Evolutionary conservation across 2,797 vertebrate species (phyloP).

Genomic region (Mormyrops attenuatus): DNA sequence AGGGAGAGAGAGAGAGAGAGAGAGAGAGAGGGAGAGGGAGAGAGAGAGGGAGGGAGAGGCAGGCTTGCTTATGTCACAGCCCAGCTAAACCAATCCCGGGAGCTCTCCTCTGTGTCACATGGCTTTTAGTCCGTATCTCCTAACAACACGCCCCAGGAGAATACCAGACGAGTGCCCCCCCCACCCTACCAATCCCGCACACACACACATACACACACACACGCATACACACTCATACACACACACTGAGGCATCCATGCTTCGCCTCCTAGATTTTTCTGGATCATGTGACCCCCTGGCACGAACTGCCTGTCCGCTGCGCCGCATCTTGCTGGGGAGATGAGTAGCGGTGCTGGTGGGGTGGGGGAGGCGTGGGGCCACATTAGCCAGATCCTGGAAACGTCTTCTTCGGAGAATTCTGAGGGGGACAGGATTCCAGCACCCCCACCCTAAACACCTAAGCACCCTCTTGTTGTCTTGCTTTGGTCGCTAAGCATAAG

Average conservation of each 20-base stretch:
- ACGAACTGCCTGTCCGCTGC: neutral
- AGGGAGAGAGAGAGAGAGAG: constrained; percentile 34
- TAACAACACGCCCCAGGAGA: constrained; percentile 19
- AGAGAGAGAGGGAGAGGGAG: neutral
- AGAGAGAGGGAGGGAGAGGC: constrained; percentile 42
- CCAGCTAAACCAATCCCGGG: constrained; percentile 61
- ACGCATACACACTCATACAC: neutral
- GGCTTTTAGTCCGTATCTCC: constrained; percentile 35
- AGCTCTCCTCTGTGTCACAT: constrained; percentile 50
- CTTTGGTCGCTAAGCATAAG: neutral
- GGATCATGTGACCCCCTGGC: neutral
- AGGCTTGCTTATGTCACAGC: constrained; percentile 61
- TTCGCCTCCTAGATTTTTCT: neutral
- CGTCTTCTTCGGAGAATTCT: neutral
- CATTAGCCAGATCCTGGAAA: neutral
- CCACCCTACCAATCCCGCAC: neutral
- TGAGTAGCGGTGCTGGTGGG: neutral
- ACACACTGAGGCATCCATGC: neutral
- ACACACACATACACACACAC: neutral
- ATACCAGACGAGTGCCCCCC: constrained; percentile 1
- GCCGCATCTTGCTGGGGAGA: neutral
- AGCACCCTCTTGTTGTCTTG: neutral
- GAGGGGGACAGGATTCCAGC: neutral
- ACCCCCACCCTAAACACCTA: neutral
- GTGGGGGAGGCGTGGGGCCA: neutral